Conservation (phyloP, 23 tunicate genomes). For the Oikopleura dioica region DNA sequence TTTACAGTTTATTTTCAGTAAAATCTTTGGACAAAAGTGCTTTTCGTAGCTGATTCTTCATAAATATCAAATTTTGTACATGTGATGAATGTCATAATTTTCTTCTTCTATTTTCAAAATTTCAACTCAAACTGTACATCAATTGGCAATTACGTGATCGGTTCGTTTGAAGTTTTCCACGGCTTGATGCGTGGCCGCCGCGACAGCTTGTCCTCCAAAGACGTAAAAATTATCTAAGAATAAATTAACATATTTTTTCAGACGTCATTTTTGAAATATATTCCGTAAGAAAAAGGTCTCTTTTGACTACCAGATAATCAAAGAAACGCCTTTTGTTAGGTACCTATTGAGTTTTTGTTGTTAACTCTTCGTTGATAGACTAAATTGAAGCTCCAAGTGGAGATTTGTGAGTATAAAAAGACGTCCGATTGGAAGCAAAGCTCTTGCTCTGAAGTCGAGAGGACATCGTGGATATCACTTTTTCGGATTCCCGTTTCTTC, state of each 20-base stretch:
- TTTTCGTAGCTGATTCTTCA: no score
- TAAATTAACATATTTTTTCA: no score
- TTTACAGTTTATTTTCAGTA: no score
- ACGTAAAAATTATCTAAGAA: slow-evolving; percentile 8
- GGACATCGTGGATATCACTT: background rate
- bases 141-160: no score
- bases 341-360: background rate
- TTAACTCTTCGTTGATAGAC: slow-evolving; percentile 1
- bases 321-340: background rate
- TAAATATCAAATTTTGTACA: no score
- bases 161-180: slow-evolving; percentile 5
- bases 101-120: no score
- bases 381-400: slow-evolving; percentile 3
- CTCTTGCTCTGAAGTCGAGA: slow-evolving; percentile 7
- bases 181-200: slow-evolving; percentile 12
- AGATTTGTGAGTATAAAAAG: slow-evolving; percentile 3
- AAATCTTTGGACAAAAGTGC: no score
- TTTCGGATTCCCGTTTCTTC: background rate
- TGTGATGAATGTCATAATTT: no score
- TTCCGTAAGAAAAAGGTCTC: background rate
- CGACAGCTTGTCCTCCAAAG: slow-evolving; percentile 10
- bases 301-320: background rate
- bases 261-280: background rate
- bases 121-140: no score
- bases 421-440: background rate